These are phyloP conservation scores for Apamea anceps DNA, from an alignment of 2,888 invertebrate genomes.

Conservation along the genomic window DNA sequence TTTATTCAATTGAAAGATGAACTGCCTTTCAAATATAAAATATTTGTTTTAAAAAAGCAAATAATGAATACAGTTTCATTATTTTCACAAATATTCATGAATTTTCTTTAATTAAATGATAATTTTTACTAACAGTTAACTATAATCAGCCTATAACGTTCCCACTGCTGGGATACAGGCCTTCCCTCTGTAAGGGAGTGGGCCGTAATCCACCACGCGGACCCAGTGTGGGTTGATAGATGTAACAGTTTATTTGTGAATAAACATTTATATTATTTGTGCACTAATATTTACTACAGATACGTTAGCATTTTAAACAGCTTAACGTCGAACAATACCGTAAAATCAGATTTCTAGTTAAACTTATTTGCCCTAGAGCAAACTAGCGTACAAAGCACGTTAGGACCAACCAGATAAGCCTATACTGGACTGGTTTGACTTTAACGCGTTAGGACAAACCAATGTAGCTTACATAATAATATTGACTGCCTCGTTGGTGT, in stretches of 20 bases:
- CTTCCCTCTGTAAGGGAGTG: too few species aligned
- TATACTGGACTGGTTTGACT: too few species aligned
- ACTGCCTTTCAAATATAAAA: background rate
- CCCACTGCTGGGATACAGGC: too few species aligned
- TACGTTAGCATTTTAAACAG: background rate
- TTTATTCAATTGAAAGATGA: slow-evolving; percentile 12
- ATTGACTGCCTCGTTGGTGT: too few species aligned
- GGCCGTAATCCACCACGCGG: too few species aligned
- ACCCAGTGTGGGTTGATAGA: too few species aligned
- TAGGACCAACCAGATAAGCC: background rate
- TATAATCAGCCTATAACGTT: too few species aligned
- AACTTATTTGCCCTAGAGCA: background rate
- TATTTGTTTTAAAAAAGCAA: background rate
- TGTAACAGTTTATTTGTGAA: background rate
- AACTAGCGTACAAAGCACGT: background rate
- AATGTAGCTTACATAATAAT: background rate
- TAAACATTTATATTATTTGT: background rate
- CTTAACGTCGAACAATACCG: background rate
- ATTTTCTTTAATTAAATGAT: background rate
- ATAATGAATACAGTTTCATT: background rate
- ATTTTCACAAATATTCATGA: background rate
- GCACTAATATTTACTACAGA: background rate
- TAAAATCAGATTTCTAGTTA: background rate
- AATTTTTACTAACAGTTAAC: too few species aligned
- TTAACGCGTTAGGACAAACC: too few species aligned